Evolutionary conservation across 2,113 vertebrate genomes (phyloP).

Genomic region (Takifugu flavidus): DNA sequence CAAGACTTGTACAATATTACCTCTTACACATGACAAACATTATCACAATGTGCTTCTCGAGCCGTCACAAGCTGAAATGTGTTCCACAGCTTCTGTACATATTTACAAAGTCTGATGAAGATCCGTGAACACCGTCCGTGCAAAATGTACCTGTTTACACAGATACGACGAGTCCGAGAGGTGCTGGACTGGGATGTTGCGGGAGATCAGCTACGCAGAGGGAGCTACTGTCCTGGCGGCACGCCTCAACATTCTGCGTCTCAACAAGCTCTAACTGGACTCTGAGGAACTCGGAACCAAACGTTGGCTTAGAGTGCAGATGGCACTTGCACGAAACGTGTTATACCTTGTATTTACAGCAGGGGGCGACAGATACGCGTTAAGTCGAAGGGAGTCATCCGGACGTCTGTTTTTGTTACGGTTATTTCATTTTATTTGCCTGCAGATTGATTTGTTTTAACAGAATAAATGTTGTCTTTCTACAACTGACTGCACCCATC

Average conservation of each 20-base stretch:
- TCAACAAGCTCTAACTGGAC: constrained; percentile 85
- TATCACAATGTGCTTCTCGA: too few species aligned
- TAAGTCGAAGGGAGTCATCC: constrained; percentile 25
- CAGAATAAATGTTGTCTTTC: constrained; percentile 39
- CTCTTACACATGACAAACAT: too few species aligned
- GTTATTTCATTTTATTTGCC: too few species aligned
- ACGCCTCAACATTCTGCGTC: constrained; percentile 85
- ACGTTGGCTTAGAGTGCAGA: constrained; percentile 3
- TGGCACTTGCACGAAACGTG: background rate
- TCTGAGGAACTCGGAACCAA: background rate
- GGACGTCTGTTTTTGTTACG: constrained; percentile 30
- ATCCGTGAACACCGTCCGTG: background rate
- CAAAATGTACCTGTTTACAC: background rate
- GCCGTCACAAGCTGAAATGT: too few species aligned
- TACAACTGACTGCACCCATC: background rate
- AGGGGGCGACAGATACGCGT: constrained; percentile 44
- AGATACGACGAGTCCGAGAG: constrained; percentile 81
- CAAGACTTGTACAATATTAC: too few species aligned
- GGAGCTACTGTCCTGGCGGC: constrained; percentile 84
- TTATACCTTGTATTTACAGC: constrained; percentile 24
- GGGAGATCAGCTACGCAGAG: constrained; percentile 86
- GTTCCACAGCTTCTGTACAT: too few species aligned
- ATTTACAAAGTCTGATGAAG: background rate
- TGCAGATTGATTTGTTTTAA: constrained; percentile 17
- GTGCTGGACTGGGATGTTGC: constrained; percentile 89